Evolutionary conservation across 2,113 vertebrate species (phyloP), one percentile per base, ranked within the genome.

Genomic region (Craseonycteris thonglongyai): DNA sequence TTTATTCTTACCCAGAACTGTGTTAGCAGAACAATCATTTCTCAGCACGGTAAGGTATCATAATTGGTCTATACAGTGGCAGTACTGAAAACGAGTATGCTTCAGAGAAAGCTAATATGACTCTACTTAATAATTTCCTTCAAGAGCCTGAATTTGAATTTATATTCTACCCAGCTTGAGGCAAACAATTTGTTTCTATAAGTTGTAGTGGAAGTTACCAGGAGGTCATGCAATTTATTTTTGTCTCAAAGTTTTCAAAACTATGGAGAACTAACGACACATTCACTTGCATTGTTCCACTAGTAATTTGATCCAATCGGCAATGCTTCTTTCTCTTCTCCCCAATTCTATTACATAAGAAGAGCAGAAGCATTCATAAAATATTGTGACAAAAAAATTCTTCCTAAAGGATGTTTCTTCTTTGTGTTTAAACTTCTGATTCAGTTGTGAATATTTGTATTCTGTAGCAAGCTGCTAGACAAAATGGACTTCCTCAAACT

Each of bases 121-220:
- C 97, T 98, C 98, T 98, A 98, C 98, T 99, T 98, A 99, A 98
- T 98, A 98, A 98, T 99, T 98, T 99, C 98, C 98, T 98, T 98
- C 98, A 98, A 98, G 97, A 98, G 97, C 91, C 91, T 98, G 98
- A 98, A 99, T 98, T 98, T 98, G 97, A 98, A 98, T 98, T 98
- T 98, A 94, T 98, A 98, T 99, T 98, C 98, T 97, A 97, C 98
- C 97, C 98, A 98, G 98, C 98, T 98, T 98, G 98, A 98, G 98
- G 98, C 98, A 98, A 98, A 98, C 98, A 98, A 98, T 98, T 98
- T 98, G 97, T 98, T 97, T 97, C 97, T 96, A 72, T 97, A 98
- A 97, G 97, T 98, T 98, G 97, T 98, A 97, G 97, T 98, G 96
- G 97, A 98, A 98, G 97, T 98, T 98, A 98, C 98, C 94, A 79